A percentile compares a stretch with the other conserved stretches of the same genome.
phyloP scores from a whole-genome alignment of 2,797 vertebrate genomes.

The Coranthus polyacanthus region DNA sequence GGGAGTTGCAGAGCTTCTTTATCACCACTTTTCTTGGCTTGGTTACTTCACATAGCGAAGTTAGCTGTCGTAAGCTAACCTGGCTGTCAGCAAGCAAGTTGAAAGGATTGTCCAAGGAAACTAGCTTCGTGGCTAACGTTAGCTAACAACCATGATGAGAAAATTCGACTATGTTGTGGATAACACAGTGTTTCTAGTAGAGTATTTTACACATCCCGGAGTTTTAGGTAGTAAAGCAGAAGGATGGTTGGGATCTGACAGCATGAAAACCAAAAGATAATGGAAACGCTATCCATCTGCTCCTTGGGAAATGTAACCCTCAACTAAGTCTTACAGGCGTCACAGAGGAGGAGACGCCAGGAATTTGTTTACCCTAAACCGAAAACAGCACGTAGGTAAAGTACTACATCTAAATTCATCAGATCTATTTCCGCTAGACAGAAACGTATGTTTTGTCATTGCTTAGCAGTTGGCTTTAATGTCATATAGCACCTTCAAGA shows the following conservation, averaged over 20 bases:
- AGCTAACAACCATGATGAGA: constrained; percentile 33
- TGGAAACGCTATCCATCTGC: constrained; percentile 41
- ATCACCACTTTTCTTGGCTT: constrained; percentile 48
- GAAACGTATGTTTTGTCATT: neutral
- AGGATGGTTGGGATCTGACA: constrained; percentile 49
- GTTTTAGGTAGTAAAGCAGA: neutral
- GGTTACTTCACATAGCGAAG: constrained; percentile 68
- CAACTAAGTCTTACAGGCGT: constrained; percentile 2
- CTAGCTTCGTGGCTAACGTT: constrained; percentile 48
- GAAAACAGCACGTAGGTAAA: neutral
- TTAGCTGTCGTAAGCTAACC: constrained; percentile 72
- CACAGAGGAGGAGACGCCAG: neutral
- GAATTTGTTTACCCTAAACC: neutral
- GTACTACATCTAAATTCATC: rapidly evolving
- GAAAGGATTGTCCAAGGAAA: constrained; percentile 57
- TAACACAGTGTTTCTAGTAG: constrained; percentile 9
- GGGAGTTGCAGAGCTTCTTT: constrained; percentile 62
- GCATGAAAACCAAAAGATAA: constrained; percentile 64
- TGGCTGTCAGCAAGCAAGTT: constrained; percentile 67
- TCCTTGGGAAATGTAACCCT: rapidly evolving
- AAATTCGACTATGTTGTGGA: neutral
- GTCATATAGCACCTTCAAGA: rapidly evolving
- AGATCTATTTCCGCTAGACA: rapidly evolving
- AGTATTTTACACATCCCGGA: neutral
- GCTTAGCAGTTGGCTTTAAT: rapidly evolving